Evolutionary conservation across 1,140 invertebrate species (phyloP).

Genomic region (Mamestra configurata): DNA sequence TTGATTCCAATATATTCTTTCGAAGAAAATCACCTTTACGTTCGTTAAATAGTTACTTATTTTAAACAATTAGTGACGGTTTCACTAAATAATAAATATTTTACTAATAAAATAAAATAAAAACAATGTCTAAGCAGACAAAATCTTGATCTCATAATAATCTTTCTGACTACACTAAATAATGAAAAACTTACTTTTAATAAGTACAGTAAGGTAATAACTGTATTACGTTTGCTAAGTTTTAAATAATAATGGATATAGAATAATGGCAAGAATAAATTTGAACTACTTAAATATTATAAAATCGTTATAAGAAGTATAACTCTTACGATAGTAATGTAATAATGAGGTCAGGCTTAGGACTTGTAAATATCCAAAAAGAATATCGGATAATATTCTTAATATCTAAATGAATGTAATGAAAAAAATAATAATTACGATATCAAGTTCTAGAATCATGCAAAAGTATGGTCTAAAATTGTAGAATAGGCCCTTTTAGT

Average conservation of each 20-base stretch:
- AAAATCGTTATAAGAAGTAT: constrained; percentile 29
- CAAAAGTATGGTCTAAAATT: neutral
- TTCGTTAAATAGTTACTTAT: no score
- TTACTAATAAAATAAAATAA: neutral
- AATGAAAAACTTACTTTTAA: constrained; percentile 3
- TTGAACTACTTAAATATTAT: constrained; percentile 40
- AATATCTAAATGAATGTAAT: constrained; percentile 14
- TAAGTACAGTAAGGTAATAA: constrained; percentile 26
- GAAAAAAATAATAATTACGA: neutral
- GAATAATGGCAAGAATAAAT: constrained; percentile 30
- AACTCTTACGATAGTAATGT: neutral
- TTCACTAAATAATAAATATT: neutral
- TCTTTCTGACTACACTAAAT: neutral
- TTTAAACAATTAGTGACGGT: neutral
- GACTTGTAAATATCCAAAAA: constrained; percentile 11
- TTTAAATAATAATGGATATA: neutral
- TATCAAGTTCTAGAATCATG: constrained; percentile 1
- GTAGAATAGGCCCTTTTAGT: no score
- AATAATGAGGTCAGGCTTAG: constrained; percentile 9
- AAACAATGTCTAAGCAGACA: neutral
- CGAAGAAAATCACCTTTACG: neutral
- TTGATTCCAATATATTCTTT: constrained; percentile 1
- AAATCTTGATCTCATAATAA: neutral
- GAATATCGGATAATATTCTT: neutral
- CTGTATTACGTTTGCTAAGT: constrained; percentile 8